Evolutionary conservation across 30 jellyfish, hydroid and myxozoan genomes (phyloP).

Genomic region (Aurelia sp.): DNA sequence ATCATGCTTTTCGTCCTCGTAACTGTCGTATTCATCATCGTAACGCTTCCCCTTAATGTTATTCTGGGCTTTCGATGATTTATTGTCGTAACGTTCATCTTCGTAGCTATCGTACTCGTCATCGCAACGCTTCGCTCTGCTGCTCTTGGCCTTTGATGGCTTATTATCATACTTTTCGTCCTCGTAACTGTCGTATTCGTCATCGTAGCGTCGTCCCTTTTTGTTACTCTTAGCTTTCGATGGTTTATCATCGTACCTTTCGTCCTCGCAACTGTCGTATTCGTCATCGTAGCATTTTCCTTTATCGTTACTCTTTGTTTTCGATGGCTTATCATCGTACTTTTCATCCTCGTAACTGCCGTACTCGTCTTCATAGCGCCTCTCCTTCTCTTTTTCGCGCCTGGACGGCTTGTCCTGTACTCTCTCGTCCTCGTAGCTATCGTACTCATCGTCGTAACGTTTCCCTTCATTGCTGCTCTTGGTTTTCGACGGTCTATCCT

Average conservation of each 20-base stretch:
- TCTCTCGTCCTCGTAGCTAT: conserved; percentile 29
- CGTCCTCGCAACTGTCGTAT: conserved; percentile 28
- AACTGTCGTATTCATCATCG: conserved; percentile 5
- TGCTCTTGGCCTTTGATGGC: neutral
- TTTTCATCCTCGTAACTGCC: conserved; percentile 12
- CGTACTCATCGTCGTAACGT: neutral
- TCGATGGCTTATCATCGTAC: neutral
- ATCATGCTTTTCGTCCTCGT: neutral
- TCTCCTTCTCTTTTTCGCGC: neutral
- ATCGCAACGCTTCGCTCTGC: neutral
- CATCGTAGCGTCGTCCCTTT: neutral
- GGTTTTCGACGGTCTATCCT: conserved; percentile 12
- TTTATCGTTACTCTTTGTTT: neutral
- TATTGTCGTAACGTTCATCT: neutral
- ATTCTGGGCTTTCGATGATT: neutral
- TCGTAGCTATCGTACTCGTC: conserved; percentile 1
- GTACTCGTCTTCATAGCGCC: conserved; percentile 7
- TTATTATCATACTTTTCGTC: conserved; percentile 11
- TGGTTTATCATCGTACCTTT: neutral
- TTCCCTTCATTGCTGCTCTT: neutral
- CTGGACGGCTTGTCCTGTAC: neutral
- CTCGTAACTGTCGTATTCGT: conserved; percentile 14
- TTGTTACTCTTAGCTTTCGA: neutral
- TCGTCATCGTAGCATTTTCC: neutral
- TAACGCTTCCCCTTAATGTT: neutral